These are phyloP conservation scores for Stenchaetothrips biformis DNA, from an alignment of 2,888 invertebrate genomes.

Conservation along the genomic window DNA sequence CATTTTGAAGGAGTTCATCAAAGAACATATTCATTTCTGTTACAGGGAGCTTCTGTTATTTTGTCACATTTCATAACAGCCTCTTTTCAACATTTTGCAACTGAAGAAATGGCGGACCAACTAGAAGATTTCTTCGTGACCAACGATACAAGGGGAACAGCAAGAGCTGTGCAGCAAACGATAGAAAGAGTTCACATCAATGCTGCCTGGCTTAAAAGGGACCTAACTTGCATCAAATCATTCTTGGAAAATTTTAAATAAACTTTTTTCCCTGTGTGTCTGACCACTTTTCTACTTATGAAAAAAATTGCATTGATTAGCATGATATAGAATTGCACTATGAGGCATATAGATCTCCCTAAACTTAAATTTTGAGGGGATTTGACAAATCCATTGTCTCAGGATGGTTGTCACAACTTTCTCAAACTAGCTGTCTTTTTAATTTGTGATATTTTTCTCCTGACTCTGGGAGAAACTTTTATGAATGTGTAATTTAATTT, in stretches of 20 bases:
- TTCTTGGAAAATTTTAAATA: constrained; percentile 39
- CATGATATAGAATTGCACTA: not conserved
- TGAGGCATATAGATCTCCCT: too few relatives aligned
- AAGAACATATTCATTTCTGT: not conserved
- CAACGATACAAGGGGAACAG: constrained; percentile 73
- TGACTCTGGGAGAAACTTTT: not conserved
- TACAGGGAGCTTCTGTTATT: not conserved
- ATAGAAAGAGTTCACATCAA: constrained; percentile 88
- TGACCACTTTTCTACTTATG: not conserved
- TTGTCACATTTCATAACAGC: not conserved
- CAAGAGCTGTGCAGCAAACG: constrained; percentile 84
- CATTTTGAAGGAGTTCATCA: not conserved
- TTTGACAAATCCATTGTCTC: too few relatives aligned
- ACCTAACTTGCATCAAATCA: constrained; percentile 60
- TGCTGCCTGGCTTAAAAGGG: constrained; percentile 78
- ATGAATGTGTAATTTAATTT: not conserved
- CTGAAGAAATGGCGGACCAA: constrained; percentile 72
- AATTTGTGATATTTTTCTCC: not conserved
- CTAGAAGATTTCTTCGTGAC: constrained; percentile 75
- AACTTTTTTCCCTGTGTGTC: not conserved
- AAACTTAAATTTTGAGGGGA: too few relatives aligned
- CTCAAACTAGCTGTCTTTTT: too few relatives aligned
- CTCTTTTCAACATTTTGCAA: constrained; percentile 62
- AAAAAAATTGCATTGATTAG: not conserved
- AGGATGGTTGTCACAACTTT: too few relatives aligned